Evolutionary conservation across 2,888 invertebrate species (phyloP).

Genomic region (Taenaris catops): DNA sequence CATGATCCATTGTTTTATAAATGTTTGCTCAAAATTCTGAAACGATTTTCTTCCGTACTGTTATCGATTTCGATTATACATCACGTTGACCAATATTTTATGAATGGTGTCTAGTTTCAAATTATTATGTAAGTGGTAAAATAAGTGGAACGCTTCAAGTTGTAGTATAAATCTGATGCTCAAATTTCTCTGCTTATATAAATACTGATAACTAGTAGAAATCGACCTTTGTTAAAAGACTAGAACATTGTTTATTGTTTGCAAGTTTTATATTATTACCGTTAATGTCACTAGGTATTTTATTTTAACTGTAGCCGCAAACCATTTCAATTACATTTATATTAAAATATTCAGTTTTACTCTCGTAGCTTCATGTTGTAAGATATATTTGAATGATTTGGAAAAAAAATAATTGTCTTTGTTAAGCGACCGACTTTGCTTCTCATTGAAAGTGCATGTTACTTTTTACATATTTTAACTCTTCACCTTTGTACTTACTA

Average conservation of each 20-base stretch:
- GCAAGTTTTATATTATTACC: slow-evolving; percentile 42
- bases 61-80: too few relatives aligned
- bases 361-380: slow-evolving; percentile 43
- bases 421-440: slow-evolving; percentile 37
- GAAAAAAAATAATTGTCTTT: slow-evolving; percentile 31
- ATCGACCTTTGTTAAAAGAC: slow-evolving; percentile 37
- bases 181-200: slow-evolving; percentile 64
- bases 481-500: slow-evolving; percentile 14
- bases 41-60: too few relatives aligned
- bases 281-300: slow-evolving; percentile 44
- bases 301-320: slow-evolving; percentile 46
- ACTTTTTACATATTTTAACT: slow-evolving; percentile 25
- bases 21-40: too few relatives aligned
- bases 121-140: slow-evolving; percentile 54
- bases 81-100: too few relatives aligned
- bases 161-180: slow-evolving; percentile 62
- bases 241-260: slow-evolving; percentile 49
- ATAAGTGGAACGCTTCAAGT: slow-evolving; percentile 47
- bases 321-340: slow-evolving; percentile 31
- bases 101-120: slow-evolving; percentile 61
- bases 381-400: slow-evolving; percentile 29
- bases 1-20: too few relatives aligned
- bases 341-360: slow-evolving; percentile 34
- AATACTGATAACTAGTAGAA: slow-evolving; percentile 46
- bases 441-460: slow-evolving; percentile 42